Evolutionary conservation across 2,797 vertebrate genomes (phyloP).

Genomic region (Parambassis ranga): DNA sequence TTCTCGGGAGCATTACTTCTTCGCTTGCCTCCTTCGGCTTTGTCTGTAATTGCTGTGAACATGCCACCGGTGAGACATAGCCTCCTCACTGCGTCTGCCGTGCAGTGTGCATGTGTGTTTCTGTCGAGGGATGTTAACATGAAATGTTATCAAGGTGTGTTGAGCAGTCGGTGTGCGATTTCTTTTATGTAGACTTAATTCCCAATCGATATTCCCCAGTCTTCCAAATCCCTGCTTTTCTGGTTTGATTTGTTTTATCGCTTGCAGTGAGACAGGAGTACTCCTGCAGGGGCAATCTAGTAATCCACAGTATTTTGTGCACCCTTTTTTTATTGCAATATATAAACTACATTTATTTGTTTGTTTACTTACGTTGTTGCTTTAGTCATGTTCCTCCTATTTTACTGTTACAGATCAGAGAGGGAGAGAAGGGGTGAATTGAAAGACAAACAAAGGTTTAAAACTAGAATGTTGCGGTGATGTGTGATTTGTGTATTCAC

Average conservation of each 20-base stretch:
- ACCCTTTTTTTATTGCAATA: background rate
- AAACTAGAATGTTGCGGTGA: background rate
- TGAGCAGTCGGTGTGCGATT: slow-evolving; percentile 28
- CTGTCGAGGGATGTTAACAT: slow-evolving; percentile 30
- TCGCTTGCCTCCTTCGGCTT: slow-evolving; percentile 69
- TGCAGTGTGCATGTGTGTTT: slow-evolving; percentile 22
- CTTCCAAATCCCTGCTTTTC: slow-evolving; percentile 6
- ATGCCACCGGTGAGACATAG: slow-evolving; percentile 63
- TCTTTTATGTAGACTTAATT: slow-evolving; percentile 12
- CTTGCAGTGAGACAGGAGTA: background rate
- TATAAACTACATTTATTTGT: background rate
- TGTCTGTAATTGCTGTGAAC: slow-evolving; percentile 75
- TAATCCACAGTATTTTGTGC: background rate
- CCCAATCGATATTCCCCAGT: slow-evolving; percentile 23
- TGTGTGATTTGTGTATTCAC: slow-evolving; percentile 3
- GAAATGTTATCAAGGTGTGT: slow-evolving; percentile 32
- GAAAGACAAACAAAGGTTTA: slow-evolving; percentile 11
- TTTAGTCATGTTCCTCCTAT: background rate
- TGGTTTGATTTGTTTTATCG: slow-evolving; percentile 6
- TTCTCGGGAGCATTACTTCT: slow-evolving; percentile 73
- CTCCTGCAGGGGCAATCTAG: background rate
- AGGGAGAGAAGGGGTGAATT: background rate
- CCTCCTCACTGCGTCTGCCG: slow-evolving; percentile 29
- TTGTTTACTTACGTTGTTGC: background rate
- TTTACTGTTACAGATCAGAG: slow-evolving; percentile 1